phyloP scores from a whole-genome alignment of 1,140 invertebrate species.

The Sitobion miscanthi region DNA sequence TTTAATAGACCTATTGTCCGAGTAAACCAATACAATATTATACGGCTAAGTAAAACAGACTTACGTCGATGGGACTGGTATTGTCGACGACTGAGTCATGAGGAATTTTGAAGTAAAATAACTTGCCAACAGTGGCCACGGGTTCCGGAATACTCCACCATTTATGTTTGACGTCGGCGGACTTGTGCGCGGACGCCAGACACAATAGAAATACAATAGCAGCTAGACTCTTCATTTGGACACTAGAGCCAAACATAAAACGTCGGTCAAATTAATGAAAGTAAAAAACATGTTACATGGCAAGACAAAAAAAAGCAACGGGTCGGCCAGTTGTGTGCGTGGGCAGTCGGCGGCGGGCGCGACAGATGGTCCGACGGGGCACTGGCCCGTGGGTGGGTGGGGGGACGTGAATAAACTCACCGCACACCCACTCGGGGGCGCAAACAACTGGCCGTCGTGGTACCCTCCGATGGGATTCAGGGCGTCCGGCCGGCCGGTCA shows the following conservation, averaged over 20 bases:
- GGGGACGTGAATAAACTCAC: neutral
- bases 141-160: constrained; percentile 59
- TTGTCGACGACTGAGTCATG: constrained; percentile 58
- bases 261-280: neutral
- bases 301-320: neutral
- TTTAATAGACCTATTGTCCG: neutral
- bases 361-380: constrained; percentile 26
- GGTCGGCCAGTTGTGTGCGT: neutral
- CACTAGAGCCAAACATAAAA: constrained; percentile 8
- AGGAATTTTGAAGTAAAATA: constrained; percentile 59
- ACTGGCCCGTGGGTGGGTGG: neutral
- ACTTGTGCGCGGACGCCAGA: constrained; percentile 45
- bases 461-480: neutral
- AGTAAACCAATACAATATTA: neutral
- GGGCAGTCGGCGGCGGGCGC: neutral
- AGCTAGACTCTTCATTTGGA: constrained; percentile 31
- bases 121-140: constrained; percentile 57
- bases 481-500: neutral
- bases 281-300: neutral
- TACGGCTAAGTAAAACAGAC: neutral
- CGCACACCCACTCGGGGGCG: neutral
- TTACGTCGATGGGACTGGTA: constrained; percentile 57
- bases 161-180: constrained; percentile 14
- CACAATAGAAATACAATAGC: neutral
- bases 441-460: constrained; percentile 22